These are phyloP conservation scores for Castor canadensis DNA, from an alignment of 2,113 vertebrate genomes.

Conservation along the genomic window DNA sequence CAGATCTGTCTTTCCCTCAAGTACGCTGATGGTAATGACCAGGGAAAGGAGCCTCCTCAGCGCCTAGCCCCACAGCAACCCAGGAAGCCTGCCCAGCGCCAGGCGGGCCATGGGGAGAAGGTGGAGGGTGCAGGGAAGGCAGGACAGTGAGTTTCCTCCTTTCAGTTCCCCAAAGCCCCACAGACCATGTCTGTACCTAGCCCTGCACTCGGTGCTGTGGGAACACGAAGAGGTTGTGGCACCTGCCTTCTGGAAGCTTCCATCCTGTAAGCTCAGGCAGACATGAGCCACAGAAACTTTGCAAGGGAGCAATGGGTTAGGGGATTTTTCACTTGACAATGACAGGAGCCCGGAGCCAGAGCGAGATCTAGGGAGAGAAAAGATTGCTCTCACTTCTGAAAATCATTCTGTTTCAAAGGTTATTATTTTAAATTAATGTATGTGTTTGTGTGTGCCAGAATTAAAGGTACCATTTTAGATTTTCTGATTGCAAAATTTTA, in stretches of 20 bases:
- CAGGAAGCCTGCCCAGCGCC: slow-evolving; percentile 12
- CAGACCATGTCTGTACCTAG: background rate
- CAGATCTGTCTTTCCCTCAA: too few relatives aligned
- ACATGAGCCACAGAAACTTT: background rate
- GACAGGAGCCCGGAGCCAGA: background rate
- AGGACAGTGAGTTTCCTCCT: background rate
- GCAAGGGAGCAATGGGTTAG: background rate
- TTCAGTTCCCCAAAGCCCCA: background rate
- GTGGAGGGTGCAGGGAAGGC: too few relatives aligned
- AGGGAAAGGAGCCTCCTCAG: too few relatives aligned
- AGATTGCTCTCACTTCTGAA: background rate
- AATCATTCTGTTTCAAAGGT: background rate
- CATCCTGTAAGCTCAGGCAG: background rate
- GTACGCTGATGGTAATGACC: too few relatives aligned
- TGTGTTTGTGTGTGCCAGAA: background rate
- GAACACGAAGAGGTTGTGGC: background rate
- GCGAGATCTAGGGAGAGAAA: background rate
- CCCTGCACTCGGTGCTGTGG: background rate
- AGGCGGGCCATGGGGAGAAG: background rate
- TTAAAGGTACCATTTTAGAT: background rate
- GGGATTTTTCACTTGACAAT: background rate
- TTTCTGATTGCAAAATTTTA: slow-evolving; percentile 14
- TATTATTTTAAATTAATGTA: background rate
- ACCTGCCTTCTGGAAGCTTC: background rate
- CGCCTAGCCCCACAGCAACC: too few relatives aligned